Conservation (phyloP, 2,888 invertebrate genomes). For the Pachycephus smyrnensis region DNA sequence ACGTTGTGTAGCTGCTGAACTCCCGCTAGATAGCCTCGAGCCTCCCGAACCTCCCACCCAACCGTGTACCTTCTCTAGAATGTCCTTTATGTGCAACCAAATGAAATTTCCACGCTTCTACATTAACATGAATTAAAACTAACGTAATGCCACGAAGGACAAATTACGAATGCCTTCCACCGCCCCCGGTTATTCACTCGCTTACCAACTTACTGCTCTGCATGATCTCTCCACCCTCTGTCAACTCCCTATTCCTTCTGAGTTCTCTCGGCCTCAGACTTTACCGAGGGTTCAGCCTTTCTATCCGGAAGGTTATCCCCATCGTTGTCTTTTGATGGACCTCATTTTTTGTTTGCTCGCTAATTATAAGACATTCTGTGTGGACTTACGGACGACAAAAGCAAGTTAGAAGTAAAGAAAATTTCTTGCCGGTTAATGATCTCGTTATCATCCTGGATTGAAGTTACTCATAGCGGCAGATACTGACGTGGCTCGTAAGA, state of each 20-base stretch:
- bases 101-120: conserved; percentile 6
- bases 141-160: conserved; percentile 6
- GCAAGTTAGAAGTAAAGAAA: background rate
- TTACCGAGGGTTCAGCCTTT: background rate
- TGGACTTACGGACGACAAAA: background rate
- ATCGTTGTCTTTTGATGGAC: background rate
- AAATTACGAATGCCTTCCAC: background rate
- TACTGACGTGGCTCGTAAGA: no score
- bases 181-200: background rate
- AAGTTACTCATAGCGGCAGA: no score
- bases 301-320: background rate
- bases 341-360: conserved; percentile 6
- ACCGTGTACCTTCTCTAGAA: no score
- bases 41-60: background rate
- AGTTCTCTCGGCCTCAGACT: no score
- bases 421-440: background rate
- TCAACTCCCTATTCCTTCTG: no score
- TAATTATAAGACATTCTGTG: conserved; percentile 2
- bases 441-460: no score
- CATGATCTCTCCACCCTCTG: no score
- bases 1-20: background rate
- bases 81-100: background rate
- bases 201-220: no score
- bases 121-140: conserved; percentile 7
- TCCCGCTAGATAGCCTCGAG: background rate